These are phyloP conservation scores for Herpetotheres cachinnans DNA, from an alignment of 2,113 vertebrate genomes.

Conservation along the genomic window DNA sequence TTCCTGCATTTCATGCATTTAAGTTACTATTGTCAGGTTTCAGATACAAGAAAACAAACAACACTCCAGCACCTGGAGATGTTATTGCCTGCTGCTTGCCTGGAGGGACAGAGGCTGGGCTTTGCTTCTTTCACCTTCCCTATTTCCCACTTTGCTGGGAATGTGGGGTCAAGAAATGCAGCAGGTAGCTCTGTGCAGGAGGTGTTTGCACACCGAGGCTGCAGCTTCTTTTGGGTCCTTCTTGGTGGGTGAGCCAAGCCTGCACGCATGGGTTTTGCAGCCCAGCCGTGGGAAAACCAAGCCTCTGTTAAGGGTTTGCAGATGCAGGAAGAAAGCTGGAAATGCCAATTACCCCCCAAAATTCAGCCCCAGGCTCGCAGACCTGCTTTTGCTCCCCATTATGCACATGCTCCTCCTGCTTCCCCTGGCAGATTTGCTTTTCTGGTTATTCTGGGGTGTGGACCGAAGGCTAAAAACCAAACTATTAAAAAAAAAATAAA, in stretches of 20 bases:
- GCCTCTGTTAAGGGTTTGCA: background rate
- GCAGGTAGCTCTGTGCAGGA: background rate
- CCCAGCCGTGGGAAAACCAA: background rate
- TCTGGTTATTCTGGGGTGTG: background rate
- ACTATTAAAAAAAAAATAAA: no score
- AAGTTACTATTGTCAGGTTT: background rate
- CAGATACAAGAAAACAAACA: background rate
- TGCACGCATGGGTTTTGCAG: fast-evolving
- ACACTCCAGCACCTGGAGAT: background rate
- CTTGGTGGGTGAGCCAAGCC: background rate
- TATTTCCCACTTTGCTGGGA: fast-evolving
- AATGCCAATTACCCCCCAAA: background rate
- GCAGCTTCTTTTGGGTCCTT: background rate
- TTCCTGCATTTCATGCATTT: background rate
- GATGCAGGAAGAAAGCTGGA: background rate
- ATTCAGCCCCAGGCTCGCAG: background rate
- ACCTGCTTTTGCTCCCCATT: background rate
- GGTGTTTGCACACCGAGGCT: background rate
- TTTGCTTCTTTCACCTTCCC: background rate
- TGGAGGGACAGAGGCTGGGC: background rate
- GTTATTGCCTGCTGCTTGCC: background rate
- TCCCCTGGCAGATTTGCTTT: background rate
- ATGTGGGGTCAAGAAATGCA: background rate
- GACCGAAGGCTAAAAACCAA: background rate
- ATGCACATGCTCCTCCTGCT: background rate